These are phyloP conservation scores for Timema podura DNA, from an alignment of 2,888 invertebrate species.

Conservation along the genomic window DNA sequence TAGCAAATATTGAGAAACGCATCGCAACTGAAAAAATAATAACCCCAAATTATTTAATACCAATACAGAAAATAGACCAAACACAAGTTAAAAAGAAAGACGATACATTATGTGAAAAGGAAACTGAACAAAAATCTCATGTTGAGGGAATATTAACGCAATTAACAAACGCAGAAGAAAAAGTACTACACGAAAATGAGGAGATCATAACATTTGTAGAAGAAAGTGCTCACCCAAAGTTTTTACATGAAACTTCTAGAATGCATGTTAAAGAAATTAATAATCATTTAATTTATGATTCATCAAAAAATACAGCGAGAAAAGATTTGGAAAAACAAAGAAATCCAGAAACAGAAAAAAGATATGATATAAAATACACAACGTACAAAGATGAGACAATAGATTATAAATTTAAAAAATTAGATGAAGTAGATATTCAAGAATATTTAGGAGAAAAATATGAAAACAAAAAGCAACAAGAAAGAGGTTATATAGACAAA, in stretches of 20 bases:
- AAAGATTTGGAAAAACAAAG: slow-evolving; percentile 24
- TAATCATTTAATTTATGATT: no score
- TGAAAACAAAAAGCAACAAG: no score
- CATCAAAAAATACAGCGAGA: background rate
- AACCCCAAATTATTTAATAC: slow-evolving; percentile 14
- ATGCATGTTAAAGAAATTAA: no score
- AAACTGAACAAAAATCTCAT: slow-evolving; percentile 26
- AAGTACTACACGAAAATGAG: slow-evolving; percentile 29
- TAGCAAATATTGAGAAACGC: slow-evolving; percentile 40
- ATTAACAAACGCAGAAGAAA: slow-evolving; percentile 29
- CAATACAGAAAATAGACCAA: slow-evolving; percentile 11
- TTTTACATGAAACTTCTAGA: no score
- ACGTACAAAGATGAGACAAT: no score
- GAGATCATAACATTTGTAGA: slow-evolving; percentile 30
- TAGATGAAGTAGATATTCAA: no score
- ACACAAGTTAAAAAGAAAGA: slow-evolving; percentile 21
- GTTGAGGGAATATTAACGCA: slow-evolving; percentile 31
- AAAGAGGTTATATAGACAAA: no score
- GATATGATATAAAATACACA: slow-evolving; percentile 6
- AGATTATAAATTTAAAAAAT: no score
- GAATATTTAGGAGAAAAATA: no score
- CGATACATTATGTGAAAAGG: slow-evolving; percentile 1
- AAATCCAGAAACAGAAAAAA: slow-evolving; percentile 13
- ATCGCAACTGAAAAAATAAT: slow-evolving; percentile 34
- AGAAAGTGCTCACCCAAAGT: slow-evolving; percentile 16